A percentile compares a stretch with the other conserved stretches of the same genome.
Conservation (phyloP, 2,797 vertebrate species). For the Alca torda region DNA sequence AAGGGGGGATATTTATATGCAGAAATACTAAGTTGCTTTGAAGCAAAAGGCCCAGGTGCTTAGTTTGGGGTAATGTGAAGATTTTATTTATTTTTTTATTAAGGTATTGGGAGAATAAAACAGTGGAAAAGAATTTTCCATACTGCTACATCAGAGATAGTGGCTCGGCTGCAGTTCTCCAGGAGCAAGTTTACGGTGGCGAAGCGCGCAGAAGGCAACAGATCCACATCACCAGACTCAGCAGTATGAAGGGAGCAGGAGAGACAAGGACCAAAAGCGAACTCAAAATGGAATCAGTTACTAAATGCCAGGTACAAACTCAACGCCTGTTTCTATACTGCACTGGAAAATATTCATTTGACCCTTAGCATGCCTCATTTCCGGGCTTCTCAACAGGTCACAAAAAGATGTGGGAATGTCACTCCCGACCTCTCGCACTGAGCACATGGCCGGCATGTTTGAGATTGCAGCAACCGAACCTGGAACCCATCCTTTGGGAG, state of each 20-base stretch:
- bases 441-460: accelerated
- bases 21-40: not conserved
- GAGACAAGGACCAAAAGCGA: not conserved
- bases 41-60: not conserved
- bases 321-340: not conserved
- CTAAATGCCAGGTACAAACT: not conserved
- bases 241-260: accelerated
- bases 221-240: not conserved
- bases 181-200: not conserved
- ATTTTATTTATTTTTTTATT: not conserved
- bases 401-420: not conserved
- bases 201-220: accelerated
- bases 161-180: not conserved
- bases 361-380: not conserved
- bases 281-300: not conserved
- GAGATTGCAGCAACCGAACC: not conserved
- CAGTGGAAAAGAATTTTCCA: not conserved
- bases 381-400: too few species aligned
- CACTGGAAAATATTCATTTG: not conserved
- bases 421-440: accelerated
- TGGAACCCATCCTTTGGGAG: not conserved
- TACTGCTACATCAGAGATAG: not conserved
- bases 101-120: not conserved
- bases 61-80: not conserved
- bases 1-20: not conserved